Evolutionary conservation across 2,113 vertebrate genomes (phyloP).

Genomic region (Rattus rattus): DNA sequence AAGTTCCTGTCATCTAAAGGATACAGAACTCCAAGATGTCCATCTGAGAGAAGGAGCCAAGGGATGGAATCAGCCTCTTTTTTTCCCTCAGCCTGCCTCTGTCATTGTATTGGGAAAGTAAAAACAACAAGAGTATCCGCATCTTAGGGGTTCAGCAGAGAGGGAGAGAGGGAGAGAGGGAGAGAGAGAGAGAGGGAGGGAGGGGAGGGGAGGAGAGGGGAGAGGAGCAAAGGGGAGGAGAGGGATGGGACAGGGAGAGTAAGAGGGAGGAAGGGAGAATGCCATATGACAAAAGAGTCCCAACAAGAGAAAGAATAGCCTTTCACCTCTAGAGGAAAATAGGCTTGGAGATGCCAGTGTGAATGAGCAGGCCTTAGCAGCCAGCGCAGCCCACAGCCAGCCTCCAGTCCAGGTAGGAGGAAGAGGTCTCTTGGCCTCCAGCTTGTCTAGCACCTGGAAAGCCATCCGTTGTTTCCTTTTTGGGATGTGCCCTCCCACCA

Average conservation of each 20-base stretch:
- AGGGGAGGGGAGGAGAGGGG: fast-evolving
- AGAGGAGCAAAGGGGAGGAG: background rate
- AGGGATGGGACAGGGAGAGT: no score
- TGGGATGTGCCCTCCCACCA: background rate
- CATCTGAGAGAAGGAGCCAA: no score
- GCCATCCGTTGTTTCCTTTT: no score
- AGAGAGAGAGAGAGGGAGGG: background rate
- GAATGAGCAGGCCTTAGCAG: background rate
- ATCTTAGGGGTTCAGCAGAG: background rate
- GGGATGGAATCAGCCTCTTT: background rate
- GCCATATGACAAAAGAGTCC: no score
- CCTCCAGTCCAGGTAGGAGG: no score
- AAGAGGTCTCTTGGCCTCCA: no score
- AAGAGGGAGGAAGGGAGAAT: no score
- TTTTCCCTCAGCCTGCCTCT: background rate
- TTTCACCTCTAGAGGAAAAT: no score
- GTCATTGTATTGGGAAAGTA: background rate
- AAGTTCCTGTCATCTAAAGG: background rate
- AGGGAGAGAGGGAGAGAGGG: background rate
- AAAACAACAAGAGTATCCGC: background rate
- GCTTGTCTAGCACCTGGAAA: background rate
- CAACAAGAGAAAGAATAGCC: background rate
- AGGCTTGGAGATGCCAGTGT: background rate
- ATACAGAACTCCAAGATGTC: background rate
- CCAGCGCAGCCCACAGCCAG: background rate